phyloP scores from a whole-genome alignment of 2,113 vertebrate genomes.

The Vulpes lagopus region DNA sequence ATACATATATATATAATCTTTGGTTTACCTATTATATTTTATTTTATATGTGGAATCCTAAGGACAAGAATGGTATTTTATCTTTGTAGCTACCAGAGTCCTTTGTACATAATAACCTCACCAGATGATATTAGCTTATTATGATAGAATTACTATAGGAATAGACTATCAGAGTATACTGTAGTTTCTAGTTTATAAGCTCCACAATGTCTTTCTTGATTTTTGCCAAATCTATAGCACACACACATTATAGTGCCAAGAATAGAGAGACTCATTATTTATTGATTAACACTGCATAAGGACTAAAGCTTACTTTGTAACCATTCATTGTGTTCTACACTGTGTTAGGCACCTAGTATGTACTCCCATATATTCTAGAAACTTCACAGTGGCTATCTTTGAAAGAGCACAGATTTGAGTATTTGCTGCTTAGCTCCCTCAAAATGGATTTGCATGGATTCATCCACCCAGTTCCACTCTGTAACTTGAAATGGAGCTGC shows the following conservation, averaged over 20 bases:
- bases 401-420: background rate
- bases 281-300: background rate
- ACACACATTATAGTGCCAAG: background rate
- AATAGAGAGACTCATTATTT: background rate
- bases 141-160: background rate
- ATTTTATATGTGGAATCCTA: background rate
- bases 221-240: background rate
- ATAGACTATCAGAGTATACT: background rate
- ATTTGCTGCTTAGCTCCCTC: background rate
- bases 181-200: background rate
- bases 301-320: background rate
- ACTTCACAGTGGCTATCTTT: background rate
- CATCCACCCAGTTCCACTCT: background rate
- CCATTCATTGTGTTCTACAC: background rate
- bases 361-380: background rate
- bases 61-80: background rate
- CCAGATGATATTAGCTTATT: background rate
- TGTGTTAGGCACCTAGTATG: background rate
- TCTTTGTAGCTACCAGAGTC: background rate
- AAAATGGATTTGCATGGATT: background rate
- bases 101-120: slow-evolving; percentile 13
- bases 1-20: background rate
- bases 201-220: background rate
- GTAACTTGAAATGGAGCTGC: slow-evolving; percentile 14
- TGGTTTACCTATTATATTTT: background rate